Conservation (phyloP, 1,140 invertebrate genomes). For the Polypedilum pembai region DNA sequence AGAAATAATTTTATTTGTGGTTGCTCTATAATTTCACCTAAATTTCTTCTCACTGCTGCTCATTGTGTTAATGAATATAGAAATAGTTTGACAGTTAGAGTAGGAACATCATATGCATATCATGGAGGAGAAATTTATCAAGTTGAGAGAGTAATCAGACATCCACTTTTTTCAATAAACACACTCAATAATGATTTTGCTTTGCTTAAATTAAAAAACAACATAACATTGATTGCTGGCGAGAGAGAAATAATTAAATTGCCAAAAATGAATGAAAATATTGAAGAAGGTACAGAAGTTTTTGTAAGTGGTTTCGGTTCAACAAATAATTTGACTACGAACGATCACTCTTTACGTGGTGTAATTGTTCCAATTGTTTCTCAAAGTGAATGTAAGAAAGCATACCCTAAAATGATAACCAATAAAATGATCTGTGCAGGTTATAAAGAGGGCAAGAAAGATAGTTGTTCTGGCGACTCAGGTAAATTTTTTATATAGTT, state of each 20-base stretch:
- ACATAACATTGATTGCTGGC: neutral
- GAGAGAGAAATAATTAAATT: neutral
- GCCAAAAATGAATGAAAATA: neutral
- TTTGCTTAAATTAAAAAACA: neutral
- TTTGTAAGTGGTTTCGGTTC: neutral
- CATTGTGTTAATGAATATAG: neutral
- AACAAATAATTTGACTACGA: neutral
- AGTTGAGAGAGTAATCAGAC: neutral
- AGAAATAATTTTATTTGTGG: neutral
- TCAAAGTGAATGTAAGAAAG: neutral
- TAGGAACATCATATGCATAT: neutral
- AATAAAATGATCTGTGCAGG: slow-evolving; percentile 1
- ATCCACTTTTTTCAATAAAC: neutral
- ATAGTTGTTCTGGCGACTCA: neutral
- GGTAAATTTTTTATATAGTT: neutral
- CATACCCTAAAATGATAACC: neutral
- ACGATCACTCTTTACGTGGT: neutral
- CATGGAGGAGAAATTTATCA: neutral
- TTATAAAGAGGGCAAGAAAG: neutral
- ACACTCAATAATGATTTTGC: slow-evolving; percentile 3
- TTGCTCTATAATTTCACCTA: neutral
- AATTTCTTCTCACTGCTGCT: neutral
- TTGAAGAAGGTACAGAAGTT: neutral
- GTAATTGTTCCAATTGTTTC: neutral
- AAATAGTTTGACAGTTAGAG: neutral